Evolutionary conservation across 2,888 invertebrate species (phyloP), one percentile per base, ranked within the genome.

Genomic region (Leptogaster cylindrica): DNA sequence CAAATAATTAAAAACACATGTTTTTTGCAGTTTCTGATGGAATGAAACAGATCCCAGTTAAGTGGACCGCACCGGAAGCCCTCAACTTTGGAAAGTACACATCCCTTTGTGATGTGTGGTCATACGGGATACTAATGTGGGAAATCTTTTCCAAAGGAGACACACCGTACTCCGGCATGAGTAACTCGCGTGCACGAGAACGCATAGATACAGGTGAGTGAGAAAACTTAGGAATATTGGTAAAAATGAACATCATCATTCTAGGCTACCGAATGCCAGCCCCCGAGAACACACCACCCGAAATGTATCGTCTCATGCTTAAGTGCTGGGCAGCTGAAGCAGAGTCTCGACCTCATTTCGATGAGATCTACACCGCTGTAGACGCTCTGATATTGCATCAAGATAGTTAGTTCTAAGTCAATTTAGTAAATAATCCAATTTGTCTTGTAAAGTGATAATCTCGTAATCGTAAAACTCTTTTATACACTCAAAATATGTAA

Each of bases 11-110:
- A n/a, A 20, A 41, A 39, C 23, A n/a, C n/a, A n/a, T 16, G n/a
- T 33, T 52, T 36, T 18, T 52, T 69, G 39, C 58, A 81, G 97
- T 97, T 41, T 95, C 96, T 2, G 96, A 96, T 74, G 97, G 97
- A 31, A 94, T 97, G 93, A 97, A 97, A 82, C 96, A 97, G 84
- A 97, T 97, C 74, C 97, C 97, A 0, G 96, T 97, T 70, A 97
- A 97, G 81, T 97, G 97, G 97, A 97, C 97, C 0, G 96, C 97
- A 2, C 97, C 97, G 0, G 97, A 97, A 82, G 96, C 97, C 2
- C 84, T 97, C 8, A 95, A 96, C 82, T 96, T 93, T 79, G 96
- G 96, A 88, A 94, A 95, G 85, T 97, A 97, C 80, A 97, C 96
- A 7, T 90, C 95, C 0, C 82, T 96, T 5, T 96, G 96, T 81